These are phyloP conservation scores for Pemphredon lugubris DNA, from an alignment of 2,888 invertebrate genomes.

Conservation along the genomic window DNA sequence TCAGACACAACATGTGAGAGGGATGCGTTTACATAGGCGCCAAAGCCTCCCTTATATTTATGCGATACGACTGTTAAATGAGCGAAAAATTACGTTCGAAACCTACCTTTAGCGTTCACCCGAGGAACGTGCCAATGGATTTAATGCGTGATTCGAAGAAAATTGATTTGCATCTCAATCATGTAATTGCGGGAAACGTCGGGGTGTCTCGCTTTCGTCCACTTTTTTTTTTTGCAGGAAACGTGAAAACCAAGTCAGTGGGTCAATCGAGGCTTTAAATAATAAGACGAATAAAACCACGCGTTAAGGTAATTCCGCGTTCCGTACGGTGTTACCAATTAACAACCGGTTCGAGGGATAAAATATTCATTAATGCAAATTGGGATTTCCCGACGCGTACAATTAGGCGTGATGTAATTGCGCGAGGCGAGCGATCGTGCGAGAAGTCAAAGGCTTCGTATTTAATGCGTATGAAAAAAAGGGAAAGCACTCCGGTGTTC, in stretches of 20 bases:
- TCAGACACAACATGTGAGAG: slow-evolving; percentile 52
- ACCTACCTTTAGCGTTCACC: background rate
- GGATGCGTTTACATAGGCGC: slow-evolving; percentile 51
- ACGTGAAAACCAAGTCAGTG: background rate
- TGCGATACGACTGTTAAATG: background rate
- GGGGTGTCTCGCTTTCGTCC: no score
- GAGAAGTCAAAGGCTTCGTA: slow-evolving; percentile 3
- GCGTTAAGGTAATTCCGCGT: no score
- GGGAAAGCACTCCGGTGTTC: slow-evolving; percentile 37
- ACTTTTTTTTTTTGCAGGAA: no score
- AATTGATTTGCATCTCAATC: no score
- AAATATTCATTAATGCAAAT: slow-evolving; percentile 9
- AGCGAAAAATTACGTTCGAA: background rate
- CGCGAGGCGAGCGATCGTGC: background rate
- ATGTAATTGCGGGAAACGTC: no score
- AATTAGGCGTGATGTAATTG: slow-evolving; percentile 26
- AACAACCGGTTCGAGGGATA: background rate
- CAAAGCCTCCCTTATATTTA: slow-evolving; percentile 23
- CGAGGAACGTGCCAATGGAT: background rate
- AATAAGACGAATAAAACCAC: background rate
- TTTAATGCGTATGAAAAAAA: slow-evolving; percentile 37
- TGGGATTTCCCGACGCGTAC: slow-evolving; percentile 8
- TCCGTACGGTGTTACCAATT: no score
- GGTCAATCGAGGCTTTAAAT: background rate
- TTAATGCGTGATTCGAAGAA: no score